Base-by-base conservation (phyloP, 2,113 vertebrate species). In the Tricholaema leucomelas region DNA sequence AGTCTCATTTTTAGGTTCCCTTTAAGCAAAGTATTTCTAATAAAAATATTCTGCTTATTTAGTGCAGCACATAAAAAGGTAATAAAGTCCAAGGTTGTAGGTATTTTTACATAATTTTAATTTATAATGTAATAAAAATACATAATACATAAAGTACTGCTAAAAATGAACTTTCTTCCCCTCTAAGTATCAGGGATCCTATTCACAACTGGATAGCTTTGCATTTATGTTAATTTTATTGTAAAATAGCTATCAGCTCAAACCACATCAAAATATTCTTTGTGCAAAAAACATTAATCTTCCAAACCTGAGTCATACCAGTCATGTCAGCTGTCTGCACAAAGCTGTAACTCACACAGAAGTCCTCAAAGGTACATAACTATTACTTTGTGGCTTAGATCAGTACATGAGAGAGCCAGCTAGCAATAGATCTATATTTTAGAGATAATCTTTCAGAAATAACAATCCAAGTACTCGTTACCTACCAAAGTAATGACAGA, bases 101-200 rank as follows among this genome's bases (percentile, higher is more conserved):
- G 65, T 92, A 72, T 25, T 89, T 94, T 91, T 76, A 82, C 67
- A 80, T 94, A 76, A 82, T 81, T 92, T 91, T 86, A 88, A 84
- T 92, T 94, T 87, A 91, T 67, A 91, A 81, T 72, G 76, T 55
- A 88, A 89, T 93, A 91, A 94, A 95, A 95, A 85, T 33, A 40
- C 17, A 72, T 44, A 89, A 92, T 50, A 38, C 1, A 2, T 74
- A 50, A 86, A 83, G 21, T 59, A 55, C 59, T 55, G 46, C 63
- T 77, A 64, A 91, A 92, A 93, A 91, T 81, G 15, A 91, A 85
- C n/a, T 55, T 91, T 76, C 15, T 54, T 91, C 7, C 30, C 85
- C 61, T 80, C 50, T 85, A 81, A 58, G 33, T 64, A 66, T 76
- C 71, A 81, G 91, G 81, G 84, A 84, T 5, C 4, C 21, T 75